phyloP scores from a whole-genome alignment of 1,140 invertebrate genomes.

The Sweltsa coloradensis region DNA sequence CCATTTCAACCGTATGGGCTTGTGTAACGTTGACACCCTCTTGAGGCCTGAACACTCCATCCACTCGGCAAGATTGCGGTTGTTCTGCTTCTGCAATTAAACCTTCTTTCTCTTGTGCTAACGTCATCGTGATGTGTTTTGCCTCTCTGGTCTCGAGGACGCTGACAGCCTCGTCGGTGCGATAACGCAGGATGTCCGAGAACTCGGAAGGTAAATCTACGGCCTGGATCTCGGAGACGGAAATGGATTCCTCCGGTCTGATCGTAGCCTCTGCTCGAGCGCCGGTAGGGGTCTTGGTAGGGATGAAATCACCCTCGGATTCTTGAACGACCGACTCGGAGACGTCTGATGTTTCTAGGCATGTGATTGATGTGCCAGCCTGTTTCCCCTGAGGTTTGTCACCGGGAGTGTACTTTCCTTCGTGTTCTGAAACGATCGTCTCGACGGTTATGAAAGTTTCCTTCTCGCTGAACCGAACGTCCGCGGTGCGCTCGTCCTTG shows the following conservation, averaged over 20 bases:
- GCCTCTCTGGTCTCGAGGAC: constrained; percentile 39
- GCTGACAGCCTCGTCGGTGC: constrained; percentile 34
- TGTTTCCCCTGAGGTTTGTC: constrained; percentile 33
- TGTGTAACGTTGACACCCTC: constrained; percentile 37
- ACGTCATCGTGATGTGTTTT: constrained; percentile 38
- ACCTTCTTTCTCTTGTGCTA: constrained; percentile 38
- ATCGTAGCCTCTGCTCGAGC: constrained; percentile 36
- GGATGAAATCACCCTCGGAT: constrained; percentile 37
- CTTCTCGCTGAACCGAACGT: constrained; percentile 40
- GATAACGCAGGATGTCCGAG: constrained; percentile 35
- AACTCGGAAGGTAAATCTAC: constrained; percentile 39
- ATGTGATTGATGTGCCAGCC: constrained; percentile 34
- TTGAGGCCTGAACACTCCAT: constrained; percentile 30
- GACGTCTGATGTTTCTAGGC: constrained; percentile 39
- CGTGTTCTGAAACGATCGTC: constrained; percentile 40
- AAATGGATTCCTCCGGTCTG: constrained; percentile 37
- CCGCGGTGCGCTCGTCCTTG: constrained; percentile 35
- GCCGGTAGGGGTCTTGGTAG: constrained; percentile 29
- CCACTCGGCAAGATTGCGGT: constrained; percentile 28
- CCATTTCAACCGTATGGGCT: constrained; percentile 40
- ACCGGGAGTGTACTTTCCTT: constrained; percentile 33
- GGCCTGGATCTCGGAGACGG: constrained; percentile 38
- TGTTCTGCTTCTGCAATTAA: constrained; percentile 24
- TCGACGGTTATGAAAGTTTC: constrained; percentile 42
- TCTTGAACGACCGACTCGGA: constrained; percentile 40